Base-by-base conservation (phyloP, 2,888 invertebrate genomes). In the Xestia xanthographa region DNA sequence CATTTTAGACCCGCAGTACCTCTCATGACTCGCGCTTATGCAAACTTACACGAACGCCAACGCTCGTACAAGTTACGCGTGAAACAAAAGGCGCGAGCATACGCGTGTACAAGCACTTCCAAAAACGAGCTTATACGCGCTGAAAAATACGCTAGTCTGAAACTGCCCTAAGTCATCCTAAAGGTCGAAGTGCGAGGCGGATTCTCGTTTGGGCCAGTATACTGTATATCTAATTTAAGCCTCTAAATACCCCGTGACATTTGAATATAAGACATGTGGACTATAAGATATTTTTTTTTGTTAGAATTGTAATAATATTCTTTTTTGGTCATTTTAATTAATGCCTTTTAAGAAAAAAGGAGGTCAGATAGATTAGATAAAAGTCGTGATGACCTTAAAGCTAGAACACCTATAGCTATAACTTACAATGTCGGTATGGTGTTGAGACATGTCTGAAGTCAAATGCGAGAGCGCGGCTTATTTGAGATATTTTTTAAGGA, bases 181-280 rank as follows among this genome's bases (percentile, higher is more conserved):
- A 86, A 84, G 79, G 85, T 87, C 85, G 66, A 66, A 86, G 73
- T 82, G 72, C 41, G 45, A 74, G 26, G 38, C 71, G 43, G 58
- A 78, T 74, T 83, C 82, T 82, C 45, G 65, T 72, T 74, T 62
- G 63, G 69, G 38, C 69, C 41, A 78, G 53, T 62, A 43, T 63
- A 68, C 56, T 74, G 50, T 62, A 58, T 66, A 73, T 50, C 45
- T 22, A 56, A 66, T 70, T 58, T 50, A 58, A 72, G 50, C 48
- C 69, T 58, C n/a, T 41, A 22, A 67, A n/a, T 67, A 73, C 26
- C 12, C 50, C 50, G 29, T 45, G 68, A 56, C 56, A 83, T 73
- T 83, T 83, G 9, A 72, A 79, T 66, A 22, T 66, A 22, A 83
- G 26, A 66, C 22, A 62, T 56, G 9, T 75, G 6, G 48, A 48